Evolutionary conservation across 2,113 vertebrate genomes (phyloP).

Genomic region (Motacilla tschutschensis): DNA sequence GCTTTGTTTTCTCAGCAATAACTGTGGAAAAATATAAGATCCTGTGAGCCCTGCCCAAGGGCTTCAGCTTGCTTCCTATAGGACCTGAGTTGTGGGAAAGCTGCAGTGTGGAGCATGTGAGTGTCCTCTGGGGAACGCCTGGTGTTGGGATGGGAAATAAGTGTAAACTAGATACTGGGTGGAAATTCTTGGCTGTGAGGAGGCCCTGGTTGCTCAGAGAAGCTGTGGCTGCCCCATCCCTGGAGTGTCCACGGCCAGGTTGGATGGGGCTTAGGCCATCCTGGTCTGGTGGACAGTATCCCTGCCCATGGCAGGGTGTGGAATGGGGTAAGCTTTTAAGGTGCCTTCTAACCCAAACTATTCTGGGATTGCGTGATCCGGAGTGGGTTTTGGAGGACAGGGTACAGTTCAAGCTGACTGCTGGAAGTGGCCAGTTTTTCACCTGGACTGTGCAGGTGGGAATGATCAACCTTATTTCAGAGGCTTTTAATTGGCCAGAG

Average conservation of each 20-base stretch:
- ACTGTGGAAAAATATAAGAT: background rate
- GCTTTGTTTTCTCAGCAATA: background rate
- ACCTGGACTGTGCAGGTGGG: background rate
- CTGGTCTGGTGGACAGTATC: background rate
- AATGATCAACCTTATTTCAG: accelerated
- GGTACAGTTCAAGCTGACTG: background rate
- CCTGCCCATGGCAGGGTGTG: background rate
- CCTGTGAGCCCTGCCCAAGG: too few relatives aligned
- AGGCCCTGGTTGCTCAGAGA: background rate
- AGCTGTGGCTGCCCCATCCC: background rate
- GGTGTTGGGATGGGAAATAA: too few relatives aligned
- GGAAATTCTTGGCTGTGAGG: background rate
- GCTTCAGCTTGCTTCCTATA: accelerated
- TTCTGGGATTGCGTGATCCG: background rate
- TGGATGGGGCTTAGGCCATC: background rate
- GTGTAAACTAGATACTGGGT: background rate
- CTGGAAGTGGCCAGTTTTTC: background rate
- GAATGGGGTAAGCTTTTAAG: accelerated
- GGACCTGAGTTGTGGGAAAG: accelerated
- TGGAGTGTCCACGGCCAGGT: background rate
- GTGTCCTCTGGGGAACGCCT: background rate
- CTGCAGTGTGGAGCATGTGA: background rate
- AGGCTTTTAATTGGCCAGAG: background rate
- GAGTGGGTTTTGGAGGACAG: background rate
- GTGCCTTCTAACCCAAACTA: too few relatives aligned